Base-by-base conservation (phyloP, 92 coral and sea anemone genomes). In the Phenganax marumi region DNA sequence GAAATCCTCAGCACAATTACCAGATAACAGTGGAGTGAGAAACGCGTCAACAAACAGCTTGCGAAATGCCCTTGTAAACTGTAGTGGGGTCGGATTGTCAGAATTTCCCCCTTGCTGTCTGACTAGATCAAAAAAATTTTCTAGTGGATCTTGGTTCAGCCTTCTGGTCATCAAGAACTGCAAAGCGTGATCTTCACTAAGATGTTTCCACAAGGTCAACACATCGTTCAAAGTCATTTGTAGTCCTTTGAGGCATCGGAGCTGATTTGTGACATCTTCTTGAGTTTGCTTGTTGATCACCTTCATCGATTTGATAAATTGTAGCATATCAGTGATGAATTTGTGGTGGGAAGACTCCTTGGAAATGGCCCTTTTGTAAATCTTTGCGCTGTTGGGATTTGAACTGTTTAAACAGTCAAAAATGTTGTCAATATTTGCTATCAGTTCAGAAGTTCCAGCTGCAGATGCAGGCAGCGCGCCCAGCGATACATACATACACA, bases 391-490 rank as follows among this genome's bases (percentile, higher is more conserved):
- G 12, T 68, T 68, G 18, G 39, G 74, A 1, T 18, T 23, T 10
- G 72, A 66, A 43, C 12, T 66, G 47, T 66, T 23, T 23, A 66
- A 43, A 14, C 72, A 66, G 72, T 25, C 74, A 48, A 68, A 68
- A 3, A 68, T 68, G n/a, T 68, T 68, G 50, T 68, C 74, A 11
- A 68, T 23, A 50, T 68, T 68, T 3, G 50, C 4, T 14, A 68
- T 16, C 16, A 68, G 12, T 12, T 24, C 49, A 8, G 74, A 48
- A 25, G 74, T 68, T 7, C 74, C 74, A 0, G 14, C 7, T 2
- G 74, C 74, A 33, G 74, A 11, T n/a, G 79, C 57, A 25, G 79
- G 79, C 11, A 73, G 62, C 9, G 58, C 60, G 16, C 66, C 66
- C 2, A 60, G 66, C 8, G 66, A 60, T n/a, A n/a, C 3, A 60